Evolutionary conservation across 2,888 invertebrate species (phyloP).

Genomic region (Dione juno): DNA sequence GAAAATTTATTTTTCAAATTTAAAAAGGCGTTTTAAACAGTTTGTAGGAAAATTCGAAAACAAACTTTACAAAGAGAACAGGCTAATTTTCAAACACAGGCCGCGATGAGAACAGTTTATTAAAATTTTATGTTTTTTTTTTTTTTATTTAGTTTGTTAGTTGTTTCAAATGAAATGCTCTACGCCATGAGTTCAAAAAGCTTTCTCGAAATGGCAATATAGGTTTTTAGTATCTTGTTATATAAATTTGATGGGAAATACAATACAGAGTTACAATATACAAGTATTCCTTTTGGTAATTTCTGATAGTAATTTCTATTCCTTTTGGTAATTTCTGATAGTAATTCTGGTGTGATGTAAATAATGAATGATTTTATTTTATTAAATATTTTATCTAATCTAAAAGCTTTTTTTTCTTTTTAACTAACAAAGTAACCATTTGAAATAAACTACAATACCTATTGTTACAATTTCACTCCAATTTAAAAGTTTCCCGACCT

Average conservation of each 20-base stretch:
- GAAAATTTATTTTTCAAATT: slow-evolving; percentile 4
- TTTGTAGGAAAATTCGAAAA: slow-evolving; percentile 23
- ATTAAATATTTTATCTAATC: neutral
- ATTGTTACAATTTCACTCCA: slow-evolving; percentile 24
- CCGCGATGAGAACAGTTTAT: slow-evolving; percentile 15
- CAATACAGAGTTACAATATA: neutral
- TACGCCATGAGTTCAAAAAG: slow-evolving; percentile 5
- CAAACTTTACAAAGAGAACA: slow-evolving; percentile 21
- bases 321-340: neutral
- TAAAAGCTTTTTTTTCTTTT: neutral
- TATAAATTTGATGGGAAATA: neutral
- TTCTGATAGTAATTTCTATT: neutral
- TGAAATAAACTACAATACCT: slow-evolving; percentile 8
- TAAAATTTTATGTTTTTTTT: slow-evolving; percentile 17
- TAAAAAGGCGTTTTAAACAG: slow-evolving; percentile 23
- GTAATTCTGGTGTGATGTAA: no score
- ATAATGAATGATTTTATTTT: no score
- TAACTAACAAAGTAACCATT: slow-evolving; percentile 2
- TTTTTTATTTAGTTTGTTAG: slow-evolving; percentile 5
- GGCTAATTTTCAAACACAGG: slow-evolving; percentile 14
- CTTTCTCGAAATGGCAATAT: neutral
- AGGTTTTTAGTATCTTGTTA: neutral
- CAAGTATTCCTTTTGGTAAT: neutral
- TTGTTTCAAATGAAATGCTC: slow-evolving; percentile 1
- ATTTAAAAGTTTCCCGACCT: slow-evolving; percentile 27